These are phyloP conservation scores for Lasiurus cinereus DNA, from an alignment of 2,113 vertebrate species.

Conservation along the genomic window DNA sequence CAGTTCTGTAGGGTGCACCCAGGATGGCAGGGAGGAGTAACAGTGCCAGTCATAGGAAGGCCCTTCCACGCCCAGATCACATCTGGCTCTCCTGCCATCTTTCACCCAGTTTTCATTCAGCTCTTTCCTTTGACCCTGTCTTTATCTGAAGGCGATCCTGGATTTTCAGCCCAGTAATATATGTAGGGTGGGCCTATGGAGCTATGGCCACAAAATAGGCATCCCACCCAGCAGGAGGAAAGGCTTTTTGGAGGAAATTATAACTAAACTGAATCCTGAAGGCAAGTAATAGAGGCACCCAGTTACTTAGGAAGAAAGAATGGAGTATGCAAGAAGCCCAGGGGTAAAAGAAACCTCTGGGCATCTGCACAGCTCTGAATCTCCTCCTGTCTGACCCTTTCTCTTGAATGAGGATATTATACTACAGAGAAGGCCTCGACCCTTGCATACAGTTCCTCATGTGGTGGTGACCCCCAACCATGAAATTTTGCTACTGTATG, in stretches of 20 bases:
- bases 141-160: neutral
- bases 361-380: rapidly evolving
- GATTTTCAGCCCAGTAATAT: neutral
- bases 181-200: neutral
- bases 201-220: neutral
- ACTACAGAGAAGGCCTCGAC: neutral
- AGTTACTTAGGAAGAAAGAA: neutral
- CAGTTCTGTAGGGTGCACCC: neutral
- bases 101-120: neutral
- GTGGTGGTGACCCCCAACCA: too few species aligned
- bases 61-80: neutral
- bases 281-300: neutral
- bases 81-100: neutral
- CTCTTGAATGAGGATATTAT: neutral
- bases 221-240: neutral
- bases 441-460: too few species aligned
- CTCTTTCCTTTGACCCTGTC: neutral
- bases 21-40: neutral
- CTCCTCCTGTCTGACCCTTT: neutral
- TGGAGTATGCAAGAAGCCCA: neutral
- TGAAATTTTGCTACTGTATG: too few species aligned
- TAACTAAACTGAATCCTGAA: neutral
- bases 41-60: too few species aligned
- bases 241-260: neutral
- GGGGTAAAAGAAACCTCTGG: neutral